A percentile compares a stretch with the other conserved stretches of the same genome.
These are phyloP conservation scores for Hesperia comma DNA, from an alignment of 2,888 invertebrate species.

Conservation along the genomic window DNA sequence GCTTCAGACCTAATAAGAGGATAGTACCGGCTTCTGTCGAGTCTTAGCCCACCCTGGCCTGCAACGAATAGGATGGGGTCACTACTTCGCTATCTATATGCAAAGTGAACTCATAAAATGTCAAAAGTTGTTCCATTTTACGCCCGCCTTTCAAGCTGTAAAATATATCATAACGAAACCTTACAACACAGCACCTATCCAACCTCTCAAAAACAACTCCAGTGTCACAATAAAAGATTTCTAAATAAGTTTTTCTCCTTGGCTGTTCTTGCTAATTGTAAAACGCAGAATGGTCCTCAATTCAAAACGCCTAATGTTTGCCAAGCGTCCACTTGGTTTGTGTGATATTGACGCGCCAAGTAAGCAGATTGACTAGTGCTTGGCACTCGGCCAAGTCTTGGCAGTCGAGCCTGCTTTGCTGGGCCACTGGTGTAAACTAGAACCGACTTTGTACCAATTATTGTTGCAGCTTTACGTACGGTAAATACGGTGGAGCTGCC, in stretches of 20 bases:
- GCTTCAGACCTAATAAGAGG: too few species aligned
- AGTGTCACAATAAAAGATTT: background rate
- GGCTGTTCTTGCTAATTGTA: background rate
- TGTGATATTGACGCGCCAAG: conserved; percentile 8
- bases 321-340: conserved; percentile 12
- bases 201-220: too few species aligned
- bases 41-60: too few species aligned
- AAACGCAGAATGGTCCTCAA: background rate
- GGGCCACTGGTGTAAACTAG: background rate
- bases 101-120: too few species aligned
- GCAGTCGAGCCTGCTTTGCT: background rate
- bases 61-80: too few species aligned
- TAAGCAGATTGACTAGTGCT: conserved; percentile 9
- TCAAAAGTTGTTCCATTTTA: too few species aligned
- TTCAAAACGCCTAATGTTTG: conserved; percentile 11
- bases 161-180: too few species aligned
- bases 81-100: too few species aligned
- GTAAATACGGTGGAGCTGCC: background rate
- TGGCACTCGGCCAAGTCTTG: conserved; percentile 1
- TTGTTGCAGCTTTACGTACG: background rate
- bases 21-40: too few species aligned
- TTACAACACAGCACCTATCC: too few species aligned
- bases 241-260: background rate
- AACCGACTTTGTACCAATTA: conserved; percentile 3
- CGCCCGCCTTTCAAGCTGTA: too few species aligned